These are phyloP conservation scores for Synanthedon andrenaeformis DNA, from an alignment of 2,888 invertebrate species.

Conservation along the genomic window DNA sequence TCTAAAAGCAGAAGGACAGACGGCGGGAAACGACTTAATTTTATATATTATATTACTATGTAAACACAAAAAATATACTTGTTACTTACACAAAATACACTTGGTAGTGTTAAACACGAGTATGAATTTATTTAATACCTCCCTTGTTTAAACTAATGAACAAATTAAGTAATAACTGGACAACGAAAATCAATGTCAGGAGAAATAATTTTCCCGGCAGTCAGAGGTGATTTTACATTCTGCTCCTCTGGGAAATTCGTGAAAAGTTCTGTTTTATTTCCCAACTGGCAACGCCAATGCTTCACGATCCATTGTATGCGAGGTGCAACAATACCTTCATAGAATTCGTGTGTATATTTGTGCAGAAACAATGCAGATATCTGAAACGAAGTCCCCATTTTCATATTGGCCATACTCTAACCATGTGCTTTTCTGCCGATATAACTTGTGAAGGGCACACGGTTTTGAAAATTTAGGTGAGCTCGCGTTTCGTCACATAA, in stretches of 20 bases:
- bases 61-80: too few relatives aligned
- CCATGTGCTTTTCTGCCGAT: too few relatives aligned
- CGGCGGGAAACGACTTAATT: too few relatives aligned
- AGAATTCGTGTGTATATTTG: background rate
- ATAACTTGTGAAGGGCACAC: too few relatives aligned
- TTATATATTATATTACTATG: too few relatives aligned
- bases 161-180: conserved; percentile 56
- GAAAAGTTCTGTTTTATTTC: conserved; percentile 28
- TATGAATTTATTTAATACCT: conserved; percentile 37
- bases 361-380: background rate
- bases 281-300: conserved; percentile 22
- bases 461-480: too few relatives aligned
- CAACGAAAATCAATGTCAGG: conserved; percentile 55
- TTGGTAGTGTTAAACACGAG: conserved; percentile 15
- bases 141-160: conserved; percentile 44
- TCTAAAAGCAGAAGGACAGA: too few relatives aligned
- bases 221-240: conserved; percentile 34
- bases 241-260: conserved; percentile 22
- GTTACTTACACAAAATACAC: too few relatives aligned
- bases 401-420: too few relatives aligned
- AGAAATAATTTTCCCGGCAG: conserved; percentile 51
- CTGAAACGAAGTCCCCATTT: background rate
- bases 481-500: too few relatives aligned
- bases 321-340: background rate
- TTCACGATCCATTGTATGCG: conserved; percentile 9